Base-by-base conservation (phyloP, 1,140 invertebrate genomes). In the Bombus breviceps region DNA sequence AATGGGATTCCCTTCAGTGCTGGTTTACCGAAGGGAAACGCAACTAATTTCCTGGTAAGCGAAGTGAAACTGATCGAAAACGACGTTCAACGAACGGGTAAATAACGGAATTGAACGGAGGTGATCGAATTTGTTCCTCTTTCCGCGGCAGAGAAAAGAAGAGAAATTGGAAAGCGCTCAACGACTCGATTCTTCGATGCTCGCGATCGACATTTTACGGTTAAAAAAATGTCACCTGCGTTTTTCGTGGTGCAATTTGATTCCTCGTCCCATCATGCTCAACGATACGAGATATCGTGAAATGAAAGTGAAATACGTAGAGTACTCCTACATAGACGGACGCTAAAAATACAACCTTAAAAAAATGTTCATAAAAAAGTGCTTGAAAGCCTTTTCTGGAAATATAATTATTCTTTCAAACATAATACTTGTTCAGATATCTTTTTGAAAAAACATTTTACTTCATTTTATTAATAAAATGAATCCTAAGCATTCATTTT, bases 31-130 rank as follows among this genome's bases (percentile, higher is more conserved):
- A 85, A 72, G 83, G 57, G 77, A 79, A 80, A 64, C 68, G 77
- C 68, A 59, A 53, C 68, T 80, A 80, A 85, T 85, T 85, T 85
- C 68, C 83, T 80, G 83, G 68, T 41, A 72, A 79, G 77, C 83
- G 68, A n/a, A 62, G 76, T 80, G 77, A 85, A 85, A 80, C 83
- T 79, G 83, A 85, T 85, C 68, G 83, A 85, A 85, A 72, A 80
- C 68, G 68, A 85, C 83, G 83, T 32, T 73, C 76, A 28, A 57
- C 68, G 34, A 72, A 18, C 77, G 68, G 57, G 83, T 85, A 85
- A 85, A 85, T 85, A 85, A 85, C 76, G 64, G 76, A 79, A 80
- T 85, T 71, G 76, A 43, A 80, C 41, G 68, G 53, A 43, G 76
- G 41, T 79, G 83, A 85, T 85, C 83, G 76, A 85, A 85, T 85